phyloP scores from a whole-genome alignment of 1,140 invertebrate genomes.

The Planococcus citri region DNA sequence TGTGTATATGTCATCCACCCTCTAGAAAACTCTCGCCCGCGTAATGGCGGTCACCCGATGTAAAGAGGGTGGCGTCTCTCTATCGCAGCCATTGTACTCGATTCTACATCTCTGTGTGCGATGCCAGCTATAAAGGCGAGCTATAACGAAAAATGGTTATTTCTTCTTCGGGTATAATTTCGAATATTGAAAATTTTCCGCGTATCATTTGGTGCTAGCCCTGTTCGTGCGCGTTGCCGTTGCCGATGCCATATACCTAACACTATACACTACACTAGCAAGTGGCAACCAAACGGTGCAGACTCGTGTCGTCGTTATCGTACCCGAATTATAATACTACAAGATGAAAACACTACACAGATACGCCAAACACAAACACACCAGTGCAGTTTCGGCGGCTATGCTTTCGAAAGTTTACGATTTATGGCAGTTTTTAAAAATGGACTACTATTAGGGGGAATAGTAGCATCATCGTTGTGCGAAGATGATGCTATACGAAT shows the following conservation, averaged over 20 bases:
- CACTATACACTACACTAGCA: too few species aligned
- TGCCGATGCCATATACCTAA: too few species aligned
- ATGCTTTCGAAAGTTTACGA: neutral
- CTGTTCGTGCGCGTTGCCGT: neutral
- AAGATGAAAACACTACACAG: too few species aligned
- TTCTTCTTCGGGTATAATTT: neutral
- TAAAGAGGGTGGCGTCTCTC: neutral
- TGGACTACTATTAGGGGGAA: neutral
- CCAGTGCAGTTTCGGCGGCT: neutral
- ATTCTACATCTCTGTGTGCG: neutral
- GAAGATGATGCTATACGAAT: too few species aligned
- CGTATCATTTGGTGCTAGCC: neutral
- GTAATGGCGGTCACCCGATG: constrained; percentile 1
- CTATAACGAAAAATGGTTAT: neutral
- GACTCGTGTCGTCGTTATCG: too few species aligned
- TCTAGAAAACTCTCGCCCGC: neutral
- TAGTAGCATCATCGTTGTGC: too few species aligned
- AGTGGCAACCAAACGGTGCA: too few species aligned
- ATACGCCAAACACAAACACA: too few species aligned
- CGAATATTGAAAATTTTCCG: neutral
- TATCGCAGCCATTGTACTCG: constrained; percentile 5
- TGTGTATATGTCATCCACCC: constrained; percentile 1
- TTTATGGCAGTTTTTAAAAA: neutral
- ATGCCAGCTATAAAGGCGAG: neutral
- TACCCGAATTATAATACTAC: too few species aligned